Base-by-base conservation (phyloP, 2,113 vertebrate species). In the Misgurnus mizolepis region DNA sequence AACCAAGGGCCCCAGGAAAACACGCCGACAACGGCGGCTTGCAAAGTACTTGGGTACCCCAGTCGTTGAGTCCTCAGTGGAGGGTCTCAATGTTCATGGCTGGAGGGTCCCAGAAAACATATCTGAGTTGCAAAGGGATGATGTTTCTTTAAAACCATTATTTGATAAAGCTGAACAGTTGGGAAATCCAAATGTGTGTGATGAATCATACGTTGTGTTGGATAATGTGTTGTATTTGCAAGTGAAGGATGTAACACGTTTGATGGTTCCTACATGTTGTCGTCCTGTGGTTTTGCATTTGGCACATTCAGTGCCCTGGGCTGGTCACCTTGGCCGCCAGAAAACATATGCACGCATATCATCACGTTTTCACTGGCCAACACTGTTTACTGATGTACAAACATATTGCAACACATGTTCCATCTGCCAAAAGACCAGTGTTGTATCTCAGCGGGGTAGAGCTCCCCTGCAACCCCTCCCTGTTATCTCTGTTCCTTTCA, bases 321-420 rank as follows among this genome's bases (percentile, higher is more conserved):
- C 17, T 18, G 40, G 41, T 4, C 41, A 67, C 17, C 2, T 66
- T 14, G 39, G 39, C 15, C 15, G 15, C 3, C 64, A 66, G 6
- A 66, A 66, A 4, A 65, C 39, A 8, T 41, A 40, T 2, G 15
- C 15, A n/a, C 0, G 7, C 64, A 17, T 62, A 6, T 61, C n/a
- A 40, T 34, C 39, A 8, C n/a, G 3, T 5, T 75, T 75, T 12
- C 14, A 27, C 10, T 75, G 72, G 58, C 18, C 72, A 6, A 14
- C 58, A 6, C 62, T 75, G 72, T 75, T 27, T 10, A 47, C 41
- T 76, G 43, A 76, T 39, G 60, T 76, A 9, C 18, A 70, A 27
- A 58, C 39, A 41, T 41, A 72, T 34, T 72, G 50, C 17, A 72
- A 22, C 11, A 39, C 47, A 14, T 65, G 47, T 11, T 62, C 47